Base-by-base conservation (phyloP, 1,140 invertebrate species). In the Solenopsis fugax region DNA sequence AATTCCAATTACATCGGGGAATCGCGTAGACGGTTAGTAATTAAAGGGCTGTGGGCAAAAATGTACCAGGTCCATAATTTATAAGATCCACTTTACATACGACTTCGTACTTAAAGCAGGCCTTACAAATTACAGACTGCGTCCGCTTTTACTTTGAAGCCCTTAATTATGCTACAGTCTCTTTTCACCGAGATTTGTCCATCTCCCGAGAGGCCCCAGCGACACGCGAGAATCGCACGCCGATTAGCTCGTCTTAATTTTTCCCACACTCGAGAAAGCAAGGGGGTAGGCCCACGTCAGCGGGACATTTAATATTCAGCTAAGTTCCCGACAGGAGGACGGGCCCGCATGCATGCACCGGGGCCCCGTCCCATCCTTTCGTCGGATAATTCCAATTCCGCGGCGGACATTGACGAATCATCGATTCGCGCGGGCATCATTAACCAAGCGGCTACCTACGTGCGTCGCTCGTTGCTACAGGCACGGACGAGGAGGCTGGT, bases 321-420 rank as follows among this genome's bases (percentile, higher is more conserved):
- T 73, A 84, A 62, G 67, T 88, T 65, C 29, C 29, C 87, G 87
- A 54, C 37, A 54, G 56, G 56, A 52, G 56, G 54, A 67, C 41
- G 54, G 52, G 54, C 71, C 60, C 34, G 45, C 16, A 56, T 56
- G 76, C 71, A 60, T 52, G 45, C 45, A 9, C n/a, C 29, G 12
- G 29, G 12, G 13, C 29, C 29, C 7, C 77, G 64, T 54, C 21
- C 67, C 60, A 41, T 75, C 58, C 78, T 90, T 90, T 76, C 71
- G 75, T 77, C 82, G 87, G 82, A 90, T 90, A 86, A 90, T 91
- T 91, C 86, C 89, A 90, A 90, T 90, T 90, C 81, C 82, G 52
- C 81, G 34, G 18, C 29, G 87, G 89, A 91, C 89, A 88, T 90
- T 91, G 89, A 91, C 87, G 89, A 91, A 91, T 91, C 87, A 91